Conservation (phyloP, 2,888 invertebrate genomes). For the Serrognathus titanus region DNA sequence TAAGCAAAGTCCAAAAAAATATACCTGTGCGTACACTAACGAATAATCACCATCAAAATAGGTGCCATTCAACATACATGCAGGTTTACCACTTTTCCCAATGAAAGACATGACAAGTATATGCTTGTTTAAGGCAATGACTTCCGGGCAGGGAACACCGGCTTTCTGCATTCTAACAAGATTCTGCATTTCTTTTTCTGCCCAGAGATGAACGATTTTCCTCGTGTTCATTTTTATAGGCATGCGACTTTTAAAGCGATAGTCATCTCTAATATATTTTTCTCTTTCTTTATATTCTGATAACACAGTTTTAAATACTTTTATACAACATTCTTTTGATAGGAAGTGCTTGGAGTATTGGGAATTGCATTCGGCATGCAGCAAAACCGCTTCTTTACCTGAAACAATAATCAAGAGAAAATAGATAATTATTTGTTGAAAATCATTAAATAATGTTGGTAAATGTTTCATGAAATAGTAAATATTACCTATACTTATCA, state of each 20-base stretch:
- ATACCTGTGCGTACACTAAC: conserved; percentile 57
- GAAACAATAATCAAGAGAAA: background rate
- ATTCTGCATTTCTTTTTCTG: conserved; percentile 96
- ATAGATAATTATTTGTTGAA: background rate
- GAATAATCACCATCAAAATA: conserved; percentile 58
- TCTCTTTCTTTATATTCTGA: conserved; percentile 92
- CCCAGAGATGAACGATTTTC: conserved; percentile 91
- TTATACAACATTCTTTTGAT: conserved; percentile 73
- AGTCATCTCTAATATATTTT: conserved; percentile 91
- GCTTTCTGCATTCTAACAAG: conserved; percentile 73
- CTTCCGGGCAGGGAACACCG: conserved; percentile 80
- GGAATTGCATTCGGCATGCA: conserved; percentile 71
- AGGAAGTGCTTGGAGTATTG: conserved; percentile 45
- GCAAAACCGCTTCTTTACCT: conserved; percentile 85
- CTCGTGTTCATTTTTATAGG: conserved; percentile 86
- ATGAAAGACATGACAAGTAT: conserved; percentile 90
- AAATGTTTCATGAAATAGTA: background rate
- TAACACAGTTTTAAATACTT: conserved; percentile 92
- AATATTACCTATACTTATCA: conserved; percentile 78
- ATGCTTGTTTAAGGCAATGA: conserved; percentile 76
- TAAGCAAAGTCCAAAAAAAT: background rate
- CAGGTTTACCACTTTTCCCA: conserved; percentile 75
- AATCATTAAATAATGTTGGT: too few relatives aligned
- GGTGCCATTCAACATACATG: conserved; percentile 74
- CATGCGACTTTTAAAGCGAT: conserved; percentile 66